Evolutionary conservation across 2,888 invertebrate genomes (phyloP).

Genomic region (Cephus pygmeus): DNA sequence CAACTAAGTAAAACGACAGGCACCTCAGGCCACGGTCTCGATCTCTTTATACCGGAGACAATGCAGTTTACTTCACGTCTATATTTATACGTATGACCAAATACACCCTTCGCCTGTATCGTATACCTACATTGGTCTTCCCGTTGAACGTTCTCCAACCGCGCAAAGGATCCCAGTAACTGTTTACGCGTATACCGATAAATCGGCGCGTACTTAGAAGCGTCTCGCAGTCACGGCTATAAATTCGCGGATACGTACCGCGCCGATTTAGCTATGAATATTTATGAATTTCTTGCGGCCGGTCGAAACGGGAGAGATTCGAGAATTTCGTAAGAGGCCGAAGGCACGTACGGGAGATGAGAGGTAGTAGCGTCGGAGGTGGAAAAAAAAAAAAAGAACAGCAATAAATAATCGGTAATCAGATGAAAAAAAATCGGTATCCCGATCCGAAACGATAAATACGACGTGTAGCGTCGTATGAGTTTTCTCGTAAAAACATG

Average conservation of each 20-base stretch:
- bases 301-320: slow-evolving; percentile 22
- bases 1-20: background rate
- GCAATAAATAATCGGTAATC: background rate
- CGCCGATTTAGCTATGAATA: slow-evolving; percentile 47
- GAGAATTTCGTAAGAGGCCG: slow-evolving; percentile 28
- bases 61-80: background rate
- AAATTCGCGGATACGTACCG: slow-evolving; percentile 32
- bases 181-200: background rate
- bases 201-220: slow-evolving; percentile 34
- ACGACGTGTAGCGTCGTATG: background rate
- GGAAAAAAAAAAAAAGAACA: background rate
- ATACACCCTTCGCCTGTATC: background rate
- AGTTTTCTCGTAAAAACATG: background rate
- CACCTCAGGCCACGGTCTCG: background rate
- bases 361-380: background rate
- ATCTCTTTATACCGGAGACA: background rate
- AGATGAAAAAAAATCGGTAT: background rate
- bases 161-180: background rate
- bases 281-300: slow-evolving; percentile 38
- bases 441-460: background rate
- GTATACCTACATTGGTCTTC: background rate
- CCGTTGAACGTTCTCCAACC: background rate
- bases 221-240: slow-evolving; percentile 46
- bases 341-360: background rate
- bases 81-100: background rate